Percentiles rank a stretch among this genome's conserved stretches.
Conservation (phyloP, 1,140 invertebrate genomes). For the Drosophila orena region DNA sequence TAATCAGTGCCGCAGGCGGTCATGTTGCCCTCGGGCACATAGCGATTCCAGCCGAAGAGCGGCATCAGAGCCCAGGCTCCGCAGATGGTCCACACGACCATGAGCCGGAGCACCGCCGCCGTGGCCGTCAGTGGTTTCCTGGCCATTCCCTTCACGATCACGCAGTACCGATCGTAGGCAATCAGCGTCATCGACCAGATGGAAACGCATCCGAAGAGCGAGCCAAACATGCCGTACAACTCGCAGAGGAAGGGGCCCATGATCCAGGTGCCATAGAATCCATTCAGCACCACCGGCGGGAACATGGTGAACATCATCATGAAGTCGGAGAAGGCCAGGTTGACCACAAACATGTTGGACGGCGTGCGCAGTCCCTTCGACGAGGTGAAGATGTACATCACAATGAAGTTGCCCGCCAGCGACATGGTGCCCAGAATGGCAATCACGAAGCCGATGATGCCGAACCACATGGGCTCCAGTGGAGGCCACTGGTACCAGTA, state of each 20-base stretch:
- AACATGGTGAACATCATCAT: conserved; percentile 92
- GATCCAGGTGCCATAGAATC: conserved; percentile 92
- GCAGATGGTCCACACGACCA: conserved; percentile 90
- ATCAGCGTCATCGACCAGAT: conserved; percentile 94
- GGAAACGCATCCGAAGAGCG: conserved; percentile 91
- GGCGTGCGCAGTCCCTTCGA: conserved; percentile 91
- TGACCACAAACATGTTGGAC: conserved; percentile 92
- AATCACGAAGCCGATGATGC: conserved; percentile 91
- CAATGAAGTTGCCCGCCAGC: conserved; percentile 91
- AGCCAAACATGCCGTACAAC: conserved; percentile 91
- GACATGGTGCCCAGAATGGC: conserved; percentile 89
- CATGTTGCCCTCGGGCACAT: conserved; percentile 92
- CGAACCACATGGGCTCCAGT: conserved; percentile 92
- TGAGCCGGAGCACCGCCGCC: conserved; percentile 88
- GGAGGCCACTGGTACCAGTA: conserved; percentile 92
- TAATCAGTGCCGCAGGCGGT: conserved; percentile 93
- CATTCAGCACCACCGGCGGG: conserved; percentile 91
- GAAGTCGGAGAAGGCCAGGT: conserved; percentile 92
- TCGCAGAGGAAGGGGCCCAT: conserved; percentile 91
- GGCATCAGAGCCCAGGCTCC: conserved; percentile 90
- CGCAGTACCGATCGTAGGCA: conserved; percentile 93
- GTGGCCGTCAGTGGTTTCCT: conserved; percentile 90
- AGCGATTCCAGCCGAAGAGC: conserved; percentile 93
- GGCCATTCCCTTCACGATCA: conserved; percentile 92
- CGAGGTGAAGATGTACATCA: conserved; percentile 92